Percentiles rank a stretch among this genome's conserved stretches.
These are phyloP conservation scores for Eubucco bourcierii DNA, from an alignment of 2,113 vertebrate species.

Conservation along the genomic window DNA sequence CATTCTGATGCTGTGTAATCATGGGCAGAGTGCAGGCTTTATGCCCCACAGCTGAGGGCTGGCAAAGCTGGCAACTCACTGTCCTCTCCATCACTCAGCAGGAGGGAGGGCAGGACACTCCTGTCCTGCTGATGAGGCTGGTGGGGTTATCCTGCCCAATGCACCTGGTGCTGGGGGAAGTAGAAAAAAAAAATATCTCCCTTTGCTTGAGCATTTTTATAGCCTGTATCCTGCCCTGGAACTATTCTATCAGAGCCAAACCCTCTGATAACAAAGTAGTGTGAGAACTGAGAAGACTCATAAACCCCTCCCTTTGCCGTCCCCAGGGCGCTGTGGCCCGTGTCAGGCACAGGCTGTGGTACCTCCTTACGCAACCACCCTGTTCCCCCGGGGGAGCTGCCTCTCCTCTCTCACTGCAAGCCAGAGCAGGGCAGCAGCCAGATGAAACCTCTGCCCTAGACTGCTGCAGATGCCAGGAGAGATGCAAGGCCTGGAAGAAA, in stretches of 20 bases:
- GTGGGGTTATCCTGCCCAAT: not conserved
- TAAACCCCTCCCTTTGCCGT: not conserved
- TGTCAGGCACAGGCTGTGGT: not conserved
- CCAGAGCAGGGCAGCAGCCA: fast-evolving
- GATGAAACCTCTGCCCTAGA: not conserved
- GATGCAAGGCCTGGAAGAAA: fast-evolving
- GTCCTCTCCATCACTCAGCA: fast-evolving
- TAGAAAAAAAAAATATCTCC: not conserved
- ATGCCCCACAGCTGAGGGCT: fast-evolving
- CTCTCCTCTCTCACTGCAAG: not conserved
- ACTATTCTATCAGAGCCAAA: not conserved
- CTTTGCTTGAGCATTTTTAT: not conserved
- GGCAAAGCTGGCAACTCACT: not conserved
- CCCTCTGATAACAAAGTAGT: not conserved
- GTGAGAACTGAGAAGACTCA: not conserved
- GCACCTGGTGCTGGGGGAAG: not conserved
- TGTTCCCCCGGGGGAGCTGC: not conserved
- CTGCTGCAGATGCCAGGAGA: not conserved
- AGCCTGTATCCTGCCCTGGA: not conserved
- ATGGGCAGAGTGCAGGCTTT: fast-evolving
- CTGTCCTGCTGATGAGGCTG: fast-evolving
- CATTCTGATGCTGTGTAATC: not conserved
- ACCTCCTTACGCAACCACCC: not conserved
- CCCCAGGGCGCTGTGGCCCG: not conserved
- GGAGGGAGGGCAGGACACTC: not conserved